Base-by-base conservation (phyloP, 2,888 invertebrate species). In the Thecophora atra region DNA sequence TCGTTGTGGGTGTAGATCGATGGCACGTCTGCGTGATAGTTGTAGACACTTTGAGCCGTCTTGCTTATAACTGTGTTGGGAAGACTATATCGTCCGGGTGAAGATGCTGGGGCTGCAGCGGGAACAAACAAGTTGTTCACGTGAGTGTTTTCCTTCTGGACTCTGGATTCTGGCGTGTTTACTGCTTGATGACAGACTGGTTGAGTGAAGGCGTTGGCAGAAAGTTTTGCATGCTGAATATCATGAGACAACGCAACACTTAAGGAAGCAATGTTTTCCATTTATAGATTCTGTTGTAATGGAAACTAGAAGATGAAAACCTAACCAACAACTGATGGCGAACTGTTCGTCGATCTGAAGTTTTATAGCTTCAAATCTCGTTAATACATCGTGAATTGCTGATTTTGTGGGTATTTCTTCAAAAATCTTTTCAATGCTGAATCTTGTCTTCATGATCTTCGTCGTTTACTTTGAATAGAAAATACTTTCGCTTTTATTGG, bases 161-260 rank as follows among this genome's bases (percentile, higher is more conserved):
- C 89, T 80, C 89, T 89, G 76, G 89, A 89, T 87, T 89, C 90
- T 68, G 90, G 89, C 58, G 89, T 89, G 77, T 90, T 89, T 30
- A 89, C 88, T 68, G 89, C 89, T 84, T 89, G 87, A 80, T 88
- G 87, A 63, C 90, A 89, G 7, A 90, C 88, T 78, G 89, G 89
- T 75, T 84, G 85, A 51, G 77, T 81, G 74, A 89, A 87, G 42
- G 90, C 82, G 24, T 83, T 81, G 44, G 77, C 80, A 21, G 81
- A 75, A 88, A 89, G 76, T 88, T 75, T 79, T 75, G 74, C 79
- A 75, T 58, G 60, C 3, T 42, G 44, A 28, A 78, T 77, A 5
- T 75, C 76, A 28, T 78, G 76, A 24, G 80, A 78, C 2, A 80
- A 56, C 6, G 75, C 71, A 8, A 70, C 69, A 3, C 73, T n/a